phyloP scores from a whole-genome alignment of 2,113 vertebrate genomes.

The Galemys pyrenaicus region DNA sequence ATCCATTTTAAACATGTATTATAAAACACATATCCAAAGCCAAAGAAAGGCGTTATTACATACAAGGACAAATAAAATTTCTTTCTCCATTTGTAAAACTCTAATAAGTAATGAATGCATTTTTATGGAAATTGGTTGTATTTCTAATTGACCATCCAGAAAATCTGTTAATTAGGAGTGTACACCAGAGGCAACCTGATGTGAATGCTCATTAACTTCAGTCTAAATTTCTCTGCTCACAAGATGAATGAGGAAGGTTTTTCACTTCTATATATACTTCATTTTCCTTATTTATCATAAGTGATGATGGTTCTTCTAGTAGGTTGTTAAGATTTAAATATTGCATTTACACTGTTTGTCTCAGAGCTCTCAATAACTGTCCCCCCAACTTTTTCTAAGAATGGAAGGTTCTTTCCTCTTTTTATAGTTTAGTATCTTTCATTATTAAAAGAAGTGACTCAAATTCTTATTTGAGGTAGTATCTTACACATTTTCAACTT shows the following conservation, averaged over 20 bases:
- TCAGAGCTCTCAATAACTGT: not conserved
- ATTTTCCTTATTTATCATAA: not conserved
- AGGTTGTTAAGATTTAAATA: not conserved
- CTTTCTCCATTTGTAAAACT: not conserved
- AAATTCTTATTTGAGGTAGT: not conserved
- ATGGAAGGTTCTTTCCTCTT: not conserved
- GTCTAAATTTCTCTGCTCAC: not conserved
- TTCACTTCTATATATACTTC: not conserved
- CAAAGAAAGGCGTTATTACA: not conserved
- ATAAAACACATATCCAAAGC: not conserved
- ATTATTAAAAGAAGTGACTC: not conserved
- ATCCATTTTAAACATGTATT: not conserved
- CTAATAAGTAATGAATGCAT: not conserved
- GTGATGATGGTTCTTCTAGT: not conserved
- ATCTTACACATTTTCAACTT: not conserved
- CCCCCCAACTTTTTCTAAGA: not conserved
- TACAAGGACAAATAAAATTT: not conserved
- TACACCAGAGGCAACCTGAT: not conserved
- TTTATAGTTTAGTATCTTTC: not conserved
- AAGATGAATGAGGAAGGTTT: not conserved
- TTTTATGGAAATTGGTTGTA: not conserved
- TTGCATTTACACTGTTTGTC: not conserved
- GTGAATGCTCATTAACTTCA: not conserved
- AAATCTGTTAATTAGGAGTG: slow-evolving; percentile 13
- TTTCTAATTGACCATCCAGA: slow-evolving; percentile 20